phyloP scores from a whole-genome alignment of 2,888 invertebrate genomes.

The Amitus sp. region DNA sequence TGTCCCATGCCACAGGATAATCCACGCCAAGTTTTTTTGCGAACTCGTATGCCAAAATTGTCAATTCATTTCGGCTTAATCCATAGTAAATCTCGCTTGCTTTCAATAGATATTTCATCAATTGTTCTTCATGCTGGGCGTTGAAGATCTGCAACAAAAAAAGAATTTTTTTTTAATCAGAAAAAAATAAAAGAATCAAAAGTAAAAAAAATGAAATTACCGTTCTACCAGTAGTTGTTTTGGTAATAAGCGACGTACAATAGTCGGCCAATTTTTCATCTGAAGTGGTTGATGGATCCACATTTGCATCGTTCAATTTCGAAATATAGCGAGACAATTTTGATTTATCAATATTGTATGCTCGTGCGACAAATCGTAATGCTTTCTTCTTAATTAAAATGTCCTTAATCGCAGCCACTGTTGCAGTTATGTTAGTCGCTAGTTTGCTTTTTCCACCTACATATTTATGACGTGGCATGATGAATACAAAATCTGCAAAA shows the following conservation, averaged over 20 bases:
- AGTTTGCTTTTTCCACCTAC: too few species aligned
- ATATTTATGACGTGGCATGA: too few species aligned
- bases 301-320: neutral
- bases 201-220: neutral
- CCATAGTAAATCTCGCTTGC: neutral
- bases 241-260: neutral
- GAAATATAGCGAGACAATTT: neutral
- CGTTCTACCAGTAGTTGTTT: neutral
- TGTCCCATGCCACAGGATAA: neutral
- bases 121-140: neutral
- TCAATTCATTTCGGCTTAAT: neutral
- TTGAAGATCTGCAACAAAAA: neutral
- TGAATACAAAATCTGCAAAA: too few species aligned
- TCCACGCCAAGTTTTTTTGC: neutral
- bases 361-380: neutral
- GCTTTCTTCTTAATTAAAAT: neutral
- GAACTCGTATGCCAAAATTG: neutral
- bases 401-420: neutral
- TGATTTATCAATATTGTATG: neutral
- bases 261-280: conserved; percentile 4
- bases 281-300: conserved; percentile 9
- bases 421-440: too few species aligned
- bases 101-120: neutral
- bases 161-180: neutral
- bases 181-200: neutral